phyloP scores from a whole-genome alignment of 2,113 vertebrate species.

The Cryptomyrus ogoouensis region DNA sequence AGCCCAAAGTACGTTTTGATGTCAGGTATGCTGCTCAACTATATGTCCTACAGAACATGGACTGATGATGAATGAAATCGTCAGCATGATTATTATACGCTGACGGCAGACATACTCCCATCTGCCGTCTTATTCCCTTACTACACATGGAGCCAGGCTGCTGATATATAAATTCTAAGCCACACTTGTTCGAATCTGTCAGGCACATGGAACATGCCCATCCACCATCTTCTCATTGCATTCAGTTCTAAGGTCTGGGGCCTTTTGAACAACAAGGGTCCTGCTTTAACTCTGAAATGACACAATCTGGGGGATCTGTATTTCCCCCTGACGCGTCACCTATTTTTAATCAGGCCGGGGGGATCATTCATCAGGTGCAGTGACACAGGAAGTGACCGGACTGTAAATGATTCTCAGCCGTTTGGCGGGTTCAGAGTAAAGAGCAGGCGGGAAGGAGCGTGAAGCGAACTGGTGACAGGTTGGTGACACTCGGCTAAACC shows the following conservation, averaged over 20 bases:
- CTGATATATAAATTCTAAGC: background rate
- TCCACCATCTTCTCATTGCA: background rate
- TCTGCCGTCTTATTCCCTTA: background rate
- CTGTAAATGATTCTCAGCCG: background rate
- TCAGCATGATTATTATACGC: background rate
- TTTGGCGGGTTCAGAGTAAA: background rate
- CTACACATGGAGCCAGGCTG: background rate
- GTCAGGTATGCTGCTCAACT: background rate
- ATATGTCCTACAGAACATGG: background rate
- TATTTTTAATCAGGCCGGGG: background rate
- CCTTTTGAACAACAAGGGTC: background rate
- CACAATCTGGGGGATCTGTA: background rate
- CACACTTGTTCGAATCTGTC: background rate
- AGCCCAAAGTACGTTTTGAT: background rate
- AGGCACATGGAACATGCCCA: background rate
- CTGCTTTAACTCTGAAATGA: slow-evolving; percentile 1
- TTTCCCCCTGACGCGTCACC: background rate
- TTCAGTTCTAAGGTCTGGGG: background rate
- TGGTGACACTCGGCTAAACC: background rate
- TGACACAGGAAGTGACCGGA: slow-evolving; percentile 10
- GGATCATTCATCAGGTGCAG: background rate
- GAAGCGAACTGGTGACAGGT: background rate
- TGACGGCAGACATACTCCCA: background rate
- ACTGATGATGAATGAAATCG: background rate
- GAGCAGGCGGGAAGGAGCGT: background rate